Percentiles rank a stretch among this genome's conserved stretches.
Evolutionary conservation across 2,888 invertebrate species (phyloP).

Genomic region (Drosophila parthenogenetica): DNA sequence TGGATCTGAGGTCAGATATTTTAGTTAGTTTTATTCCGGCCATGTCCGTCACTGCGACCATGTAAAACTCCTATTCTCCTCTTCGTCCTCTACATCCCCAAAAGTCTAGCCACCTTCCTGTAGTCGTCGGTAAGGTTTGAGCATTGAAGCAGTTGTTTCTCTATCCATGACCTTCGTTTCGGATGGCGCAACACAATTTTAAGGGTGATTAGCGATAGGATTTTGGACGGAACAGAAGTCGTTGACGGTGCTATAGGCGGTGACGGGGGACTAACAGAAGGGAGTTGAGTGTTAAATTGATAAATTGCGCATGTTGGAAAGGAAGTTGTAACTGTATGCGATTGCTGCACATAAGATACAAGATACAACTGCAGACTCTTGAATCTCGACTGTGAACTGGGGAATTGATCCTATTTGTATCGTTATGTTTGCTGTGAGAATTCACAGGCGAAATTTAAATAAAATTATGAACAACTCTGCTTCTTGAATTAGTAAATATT

Average conservation of each 20-base stretch:
- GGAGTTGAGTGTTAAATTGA: slow-evolving; percentile 75
- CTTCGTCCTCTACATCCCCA: not conserved
- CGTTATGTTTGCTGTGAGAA: slow-evolving; percentile 51
- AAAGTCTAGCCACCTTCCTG: not conserved
- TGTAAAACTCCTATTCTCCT: no score
- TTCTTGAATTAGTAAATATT: no score
- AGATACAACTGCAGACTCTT: slow-evolving; percentile 6
- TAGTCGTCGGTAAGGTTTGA: slow-evolving; percentile 11
- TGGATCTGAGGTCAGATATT: slow-evolving; percentile 20
- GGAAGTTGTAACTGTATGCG: slow-evolving; percentile 67
- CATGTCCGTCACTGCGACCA: not conserved
- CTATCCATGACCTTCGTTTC: slow-evolving; percentile 65
- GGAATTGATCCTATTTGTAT: slow-evolving; percentile 49
- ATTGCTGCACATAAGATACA: slow-evolving; percentile 5
- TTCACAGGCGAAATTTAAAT: slow-evolving; percentile 6
- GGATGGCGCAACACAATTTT: slow-evolving; percentile 69
- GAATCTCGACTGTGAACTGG: not conserved
- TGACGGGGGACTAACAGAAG: slow-evolving; percentile 9
- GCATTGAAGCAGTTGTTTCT: slow-evolving; percentile 25
- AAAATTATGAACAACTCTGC: no score
- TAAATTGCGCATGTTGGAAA: slow-evolving; percentile 77
- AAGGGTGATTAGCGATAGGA: slow-evolving; percentile 73
- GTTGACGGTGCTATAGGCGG: no score
- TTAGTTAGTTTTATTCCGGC: slow-evolving; percentile 24
- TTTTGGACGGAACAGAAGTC: slow-evolving; percentile 11